A percentile compares a stretch with the other conserved stretches of the same genome.
Evolutionary conservation across 2,888 invertebrate genomes (phyloP).

Genomic region (Mellilla xanthometata): DNA sequence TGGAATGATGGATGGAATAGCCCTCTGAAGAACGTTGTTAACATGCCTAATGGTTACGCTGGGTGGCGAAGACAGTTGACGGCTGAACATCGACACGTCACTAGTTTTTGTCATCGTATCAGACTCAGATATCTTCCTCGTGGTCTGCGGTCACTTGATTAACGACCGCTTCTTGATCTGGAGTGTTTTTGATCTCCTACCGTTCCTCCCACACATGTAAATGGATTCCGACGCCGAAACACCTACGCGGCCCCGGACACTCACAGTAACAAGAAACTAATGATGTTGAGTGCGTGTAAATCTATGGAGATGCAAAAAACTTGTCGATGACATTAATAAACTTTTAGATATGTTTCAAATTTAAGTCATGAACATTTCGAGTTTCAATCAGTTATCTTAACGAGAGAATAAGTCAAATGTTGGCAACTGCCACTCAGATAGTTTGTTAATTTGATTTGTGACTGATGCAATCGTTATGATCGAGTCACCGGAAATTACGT

Average conservation of each 20-base stretch:
- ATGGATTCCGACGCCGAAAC: slow-evolving; percentile 52
- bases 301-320: slow-evolving; percentile 41
- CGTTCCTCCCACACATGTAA: slow-evolving; percentile 52
- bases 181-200: slow-evolving; percentile 48
- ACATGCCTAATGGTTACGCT: slow-evolving; percentile 44
- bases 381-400: slow-evolving; percentile 10
- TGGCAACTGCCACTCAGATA: slow-evolving; percentile 20
- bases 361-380: slow-evolving; percentile 6
- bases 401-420: slow-evolving; percentile 20
- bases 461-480: slow-evolving; percentile 51
- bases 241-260: slow-evolving; percentile 44
- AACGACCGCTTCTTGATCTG: slow-evolving; percentile 66
- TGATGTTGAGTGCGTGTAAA: slow-evolving; percentile 51
- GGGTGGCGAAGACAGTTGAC: slow-evolving; percentile 37
- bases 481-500: slow-evolving; percentile 64
- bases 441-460: slow-evolving; percentile 27
- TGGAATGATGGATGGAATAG: slow-evolving; percentile 39
- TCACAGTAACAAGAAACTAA: slow-evolving; percentile 55
- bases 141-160: slow-evolving; percentile 60
- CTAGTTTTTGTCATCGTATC: slow-evolving; percentile 54
- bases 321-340: slow-evolving; percentile 21
- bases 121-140: slow-evolving; percentile 43
- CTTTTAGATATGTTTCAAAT: slow-evolving; percentile 16
- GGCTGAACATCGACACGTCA: slow-evolving; percentile 49
- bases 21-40: slow-evolving; percentile 45